Evolutionary conservation across 2,888 invertebrate species (phyloP).

Genomic region (Xanthorhoe designata): DNA sequence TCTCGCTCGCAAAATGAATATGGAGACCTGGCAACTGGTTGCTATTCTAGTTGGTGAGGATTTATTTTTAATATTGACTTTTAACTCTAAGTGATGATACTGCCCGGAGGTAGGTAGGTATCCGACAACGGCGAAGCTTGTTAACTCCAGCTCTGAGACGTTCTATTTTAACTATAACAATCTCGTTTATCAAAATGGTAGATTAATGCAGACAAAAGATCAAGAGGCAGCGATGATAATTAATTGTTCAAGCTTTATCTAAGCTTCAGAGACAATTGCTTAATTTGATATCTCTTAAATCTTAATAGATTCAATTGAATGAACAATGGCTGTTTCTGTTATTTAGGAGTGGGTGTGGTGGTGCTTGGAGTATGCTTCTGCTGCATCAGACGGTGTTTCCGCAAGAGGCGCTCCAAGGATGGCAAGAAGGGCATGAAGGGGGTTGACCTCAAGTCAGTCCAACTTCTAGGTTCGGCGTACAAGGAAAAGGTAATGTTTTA

Average conservation of each 20-base stretch:
- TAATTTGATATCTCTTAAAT: neutral
- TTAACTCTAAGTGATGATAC: neutral
- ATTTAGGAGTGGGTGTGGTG: conserved; percentile 89
- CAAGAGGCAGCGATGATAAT: neutral
- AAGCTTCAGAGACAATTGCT: neutral
- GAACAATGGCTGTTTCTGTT: conserved; percentile 1
- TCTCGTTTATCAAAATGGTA: neutral
- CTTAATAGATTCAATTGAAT: neutral
- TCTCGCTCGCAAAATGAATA: conserved; percentile 89
- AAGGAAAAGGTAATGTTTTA: conserved; percentile 96
- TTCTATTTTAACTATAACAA: neutral
- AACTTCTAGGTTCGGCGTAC: conserved; percentile 97
- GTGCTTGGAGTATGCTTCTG: conserved; percentile 95
- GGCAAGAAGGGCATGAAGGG: conserved; percentile 97
- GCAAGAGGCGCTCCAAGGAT: conserved; percentile 96
- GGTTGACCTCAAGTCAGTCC: conserved; percentile 98
- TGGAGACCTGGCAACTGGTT: conserved; percentile 94
- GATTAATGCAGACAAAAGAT: neutral
- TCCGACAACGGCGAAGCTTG: too few relatives aligned
- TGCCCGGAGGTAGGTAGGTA: too few relatives aligned
- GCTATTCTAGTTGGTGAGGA: conserved; percentile 92
- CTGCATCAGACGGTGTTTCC: conserved; percentile 96
- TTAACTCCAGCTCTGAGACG: neutral
- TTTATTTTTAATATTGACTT: conserved; percentile 9
- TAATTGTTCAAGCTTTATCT: neutral